Evolutionary conservation across 2,888 invertebrate species (phyloP).

Genomic region (Odontomyia ornata): DNA sequence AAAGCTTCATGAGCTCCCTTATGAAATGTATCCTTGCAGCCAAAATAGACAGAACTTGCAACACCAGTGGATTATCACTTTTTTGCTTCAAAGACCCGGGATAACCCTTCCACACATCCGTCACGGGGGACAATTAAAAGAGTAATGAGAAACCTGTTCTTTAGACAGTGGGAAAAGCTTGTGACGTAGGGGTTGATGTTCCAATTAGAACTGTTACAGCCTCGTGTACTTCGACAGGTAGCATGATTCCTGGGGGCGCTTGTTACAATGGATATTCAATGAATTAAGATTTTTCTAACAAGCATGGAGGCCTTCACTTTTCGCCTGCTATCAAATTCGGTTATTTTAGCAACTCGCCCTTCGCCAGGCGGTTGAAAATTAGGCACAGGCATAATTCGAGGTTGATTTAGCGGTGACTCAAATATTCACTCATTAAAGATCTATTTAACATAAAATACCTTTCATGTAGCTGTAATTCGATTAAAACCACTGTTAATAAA

Average conservation of each 20-base stretch:
- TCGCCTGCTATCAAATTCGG: not conserved
- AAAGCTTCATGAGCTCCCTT: too few relatives aligned
- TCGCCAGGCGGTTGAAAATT: too few relatives aligned
- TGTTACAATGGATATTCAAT: not conserved
- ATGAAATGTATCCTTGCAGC: too few relatives aligned
- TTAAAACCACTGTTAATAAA: conserved; percentile 11
- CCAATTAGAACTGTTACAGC: not conserved
- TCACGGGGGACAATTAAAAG: conserved; percentile 5
- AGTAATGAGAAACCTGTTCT: conserved; percentile 5
- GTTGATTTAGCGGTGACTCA: not conserved
- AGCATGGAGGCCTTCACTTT: not conserved
- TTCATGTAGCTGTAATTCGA: conserved; percentile 20
- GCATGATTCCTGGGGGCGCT: not conserved
- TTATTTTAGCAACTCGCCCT: not conserved
- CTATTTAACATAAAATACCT: conserved; percentile 27
- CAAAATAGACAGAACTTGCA: too few relatives aligned
- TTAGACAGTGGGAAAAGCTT: not conserved
- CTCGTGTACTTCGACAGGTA: not conserved
- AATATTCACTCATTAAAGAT: not conserved
- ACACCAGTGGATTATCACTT: not conserved
- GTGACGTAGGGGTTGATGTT: not conserved
- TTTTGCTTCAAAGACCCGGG: not conserved
- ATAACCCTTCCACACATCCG: not conserved
- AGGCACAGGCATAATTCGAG: not conserved
- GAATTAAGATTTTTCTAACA: not conserved